Percentiles rank a stretch among this genome's conserved stretches.
Evolutionary conservation across 2,797 vertebrate genomes (phyloP).

Genomic region (Nyctibius grandis): DNA sequence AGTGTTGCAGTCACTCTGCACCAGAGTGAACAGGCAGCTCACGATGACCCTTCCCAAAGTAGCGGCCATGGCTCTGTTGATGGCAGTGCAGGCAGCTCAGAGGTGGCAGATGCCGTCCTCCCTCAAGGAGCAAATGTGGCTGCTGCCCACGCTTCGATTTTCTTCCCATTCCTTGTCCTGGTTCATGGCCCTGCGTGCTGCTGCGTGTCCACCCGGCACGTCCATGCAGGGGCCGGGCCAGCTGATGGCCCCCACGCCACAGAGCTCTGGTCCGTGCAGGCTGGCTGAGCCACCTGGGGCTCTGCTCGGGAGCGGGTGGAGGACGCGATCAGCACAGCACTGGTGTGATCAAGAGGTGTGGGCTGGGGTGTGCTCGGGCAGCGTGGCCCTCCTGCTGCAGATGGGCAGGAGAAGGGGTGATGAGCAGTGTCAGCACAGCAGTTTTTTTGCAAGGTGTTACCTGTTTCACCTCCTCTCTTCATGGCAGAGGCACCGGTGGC

Average conservation of each 20-base stretch:
- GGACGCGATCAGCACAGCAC: too few relatives aligned
- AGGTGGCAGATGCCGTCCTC: not conserved
- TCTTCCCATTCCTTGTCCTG: not conserved
- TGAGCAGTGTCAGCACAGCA: fast-evolving
- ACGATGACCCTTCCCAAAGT: not conserved
- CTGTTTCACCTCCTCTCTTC: not conserved
- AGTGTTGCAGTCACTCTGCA: not conserved
- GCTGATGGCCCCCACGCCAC: fast-evolving
- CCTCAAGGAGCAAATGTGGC: not conserved
- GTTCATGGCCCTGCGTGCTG: fast-evolving
- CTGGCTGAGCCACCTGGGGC: not conserved
- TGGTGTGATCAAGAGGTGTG: fast-evolving
- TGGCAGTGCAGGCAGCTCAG: fast-evolving
- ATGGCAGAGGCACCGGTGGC: not conserved
- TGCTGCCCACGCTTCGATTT: not conserved
- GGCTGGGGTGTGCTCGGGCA: not conserved
- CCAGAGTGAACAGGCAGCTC: not conserved
- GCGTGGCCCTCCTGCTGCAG: fast-evolving
- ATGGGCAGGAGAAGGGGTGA: not conserved
- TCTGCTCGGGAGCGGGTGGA: not conserved
- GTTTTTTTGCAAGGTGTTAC: not conserved
- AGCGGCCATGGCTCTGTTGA: fast-evolving
- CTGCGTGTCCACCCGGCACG: fast-evolving
- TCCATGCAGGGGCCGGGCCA: not conserved
- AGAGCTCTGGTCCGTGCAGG: not conserved